phyloP scores from a whole-genome alignment of 2,888 invertebrate species.

The Dicycla oo region DNA sequence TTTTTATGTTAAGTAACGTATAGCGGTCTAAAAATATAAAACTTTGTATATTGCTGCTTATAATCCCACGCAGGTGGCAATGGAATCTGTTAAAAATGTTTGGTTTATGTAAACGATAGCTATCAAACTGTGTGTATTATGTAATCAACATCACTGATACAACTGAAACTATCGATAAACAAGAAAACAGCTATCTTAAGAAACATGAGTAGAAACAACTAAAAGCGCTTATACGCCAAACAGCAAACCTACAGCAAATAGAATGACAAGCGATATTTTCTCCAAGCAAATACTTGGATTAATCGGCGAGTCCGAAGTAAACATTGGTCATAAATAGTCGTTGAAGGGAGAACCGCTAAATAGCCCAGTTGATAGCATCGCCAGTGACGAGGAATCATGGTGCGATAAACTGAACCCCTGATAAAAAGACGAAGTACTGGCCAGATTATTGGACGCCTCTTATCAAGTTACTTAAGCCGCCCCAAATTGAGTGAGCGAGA shows the following conservation, averaged over 20 bases:
- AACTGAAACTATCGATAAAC: background rate
- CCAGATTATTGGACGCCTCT: conserved; percentile 84
- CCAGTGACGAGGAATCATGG: conserved; percentile 81
- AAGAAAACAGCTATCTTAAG: conserved; percentile 4
- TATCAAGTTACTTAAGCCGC: conserved; percentile 84
- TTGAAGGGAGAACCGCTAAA: conserved; percentile 76
- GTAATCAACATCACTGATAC: background rate
- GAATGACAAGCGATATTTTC: conserved; percentile 50
- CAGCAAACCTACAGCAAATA: conserved; percentile 32
- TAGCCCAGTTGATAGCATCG: conserved; percentile 80
- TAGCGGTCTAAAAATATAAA: conserved; percentile 6
- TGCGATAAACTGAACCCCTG: conserved; percentile 83
- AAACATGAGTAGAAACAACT: conserved; percentile 4
- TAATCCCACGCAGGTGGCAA: conserved; percentile 19
- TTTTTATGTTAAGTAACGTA: conserved; percentile 16
- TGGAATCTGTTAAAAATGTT: conserved; percentile 13
- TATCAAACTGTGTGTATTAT: conserved; percentile 9
- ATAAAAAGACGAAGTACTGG: conserved; percentile 84
- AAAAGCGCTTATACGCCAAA: conserved; percentile 25
- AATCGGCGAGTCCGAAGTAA: conserved; percentile 71
- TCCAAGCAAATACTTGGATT: conserved; percentile 64
- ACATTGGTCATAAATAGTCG: conserved; percentile 73
- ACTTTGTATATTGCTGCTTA: conserved; percentile 3
- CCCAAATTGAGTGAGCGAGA: conserved; percentile 87
- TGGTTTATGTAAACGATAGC: conserved; percentile 18